A percentile compares a stretch with the other conserved stretches of the same genome.
These are phyloP conservation scores for Hycleus phaleratus DNA, from an alignment of 1,140 invertebrate genomes.

Conservation along the genomic window DNA sequence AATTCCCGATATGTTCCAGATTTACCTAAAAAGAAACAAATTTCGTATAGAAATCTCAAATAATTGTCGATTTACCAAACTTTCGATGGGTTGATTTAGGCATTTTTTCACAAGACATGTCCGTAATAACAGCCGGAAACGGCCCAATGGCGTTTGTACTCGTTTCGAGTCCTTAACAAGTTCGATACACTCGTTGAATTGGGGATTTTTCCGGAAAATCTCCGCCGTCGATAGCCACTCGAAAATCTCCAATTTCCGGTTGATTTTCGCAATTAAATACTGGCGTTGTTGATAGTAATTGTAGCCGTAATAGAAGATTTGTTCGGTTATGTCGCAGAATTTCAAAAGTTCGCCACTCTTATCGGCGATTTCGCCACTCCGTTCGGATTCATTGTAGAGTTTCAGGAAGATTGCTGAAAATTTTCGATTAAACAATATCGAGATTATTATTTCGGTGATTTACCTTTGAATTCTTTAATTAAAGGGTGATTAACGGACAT, in stretches of 20 bases:
- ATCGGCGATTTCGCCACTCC: conserved; percentile 26
- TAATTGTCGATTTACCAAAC: conserved; percentile 40
- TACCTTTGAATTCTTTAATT: conserved; percentile 50
- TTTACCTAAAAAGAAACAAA: conserved; percentile 11
- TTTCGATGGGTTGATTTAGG: conserved; percentile 48
- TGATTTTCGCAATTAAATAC: conserved; percentile 37
- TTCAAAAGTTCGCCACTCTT: conserved; percentile 38
- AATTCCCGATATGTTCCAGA: conserved; percentile 2
- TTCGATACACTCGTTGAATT: conserved; percentile 42
- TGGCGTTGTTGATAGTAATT: conserved; percentile 34
- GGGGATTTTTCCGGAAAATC: conserved; percentile 33
- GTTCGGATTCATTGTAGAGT: conserved; percentile 30
- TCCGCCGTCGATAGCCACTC: conserved; percentile 44
- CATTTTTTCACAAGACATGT: conserved; percentile 48
- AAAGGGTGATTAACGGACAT: conserved; percentile 50
- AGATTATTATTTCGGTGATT: conserved; percentile 9
- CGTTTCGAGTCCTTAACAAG: conserved; percentile 40
- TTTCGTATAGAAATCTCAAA: not conserved
- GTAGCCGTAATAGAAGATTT: conserved; percentile 45
- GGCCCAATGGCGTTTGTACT: conserved; percentile 44
- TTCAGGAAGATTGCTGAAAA: conserved; percentile 42
- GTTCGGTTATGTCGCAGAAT: conserved; percentile 46
- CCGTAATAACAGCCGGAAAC: conserved; percentile 49
- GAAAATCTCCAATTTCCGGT: conserved; percentile 37
- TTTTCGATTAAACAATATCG: not conserved